Percentiles rank a stretch among this genome's conserved stretches.
Conservation (phyloP, 1,140 invertebrate genomes). For the Drosophila obscura region DNA sequence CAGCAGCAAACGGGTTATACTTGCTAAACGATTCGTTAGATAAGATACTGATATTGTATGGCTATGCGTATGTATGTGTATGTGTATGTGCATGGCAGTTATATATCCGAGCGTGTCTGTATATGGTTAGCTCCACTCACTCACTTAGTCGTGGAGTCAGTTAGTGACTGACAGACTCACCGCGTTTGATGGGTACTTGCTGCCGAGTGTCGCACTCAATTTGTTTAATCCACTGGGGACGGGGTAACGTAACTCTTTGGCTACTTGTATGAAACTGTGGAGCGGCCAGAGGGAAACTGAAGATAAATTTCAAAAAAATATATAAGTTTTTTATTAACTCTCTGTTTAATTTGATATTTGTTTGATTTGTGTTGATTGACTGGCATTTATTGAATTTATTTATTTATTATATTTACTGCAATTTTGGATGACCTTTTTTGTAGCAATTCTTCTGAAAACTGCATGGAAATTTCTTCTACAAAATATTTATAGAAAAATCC, state of each 20-base stretch:
- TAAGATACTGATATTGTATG: conserved; percentile 47
- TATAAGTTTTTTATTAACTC: no score
- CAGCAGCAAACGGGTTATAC: conserved; percentile 68
- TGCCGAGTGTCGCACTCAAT: conserved; percentile 76
- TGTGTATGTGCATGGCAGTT: conserved; percentile 9
- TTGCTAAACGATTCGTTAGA: conserved; percentile 80
- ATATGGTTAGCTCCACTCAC: conserved; percentile 39
- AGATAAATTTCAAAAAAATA: no score
- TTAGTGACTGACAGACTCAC: conserved; percentile 22
- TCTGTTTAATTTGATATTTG: no score
- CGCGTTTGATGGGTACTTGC: conserved; percentile 56
- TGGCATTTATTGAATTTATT: no score
- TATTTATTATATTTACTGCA: no score
- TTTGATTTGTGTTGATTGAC: no score
- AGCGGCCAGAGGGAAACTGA: no score
- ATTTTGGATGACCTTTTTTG: no score
- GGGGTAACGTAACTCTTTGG: conserved; percentile 19
- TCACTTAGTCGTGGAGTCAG: conserved; percentile 10
- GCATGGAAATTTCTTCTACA: no score
- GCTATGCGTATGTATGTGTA: conserved; percentile 23
- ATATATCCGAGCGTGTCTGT: neutral
- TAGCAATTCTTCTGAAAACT: no score
- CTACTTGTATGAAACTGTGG: no score
- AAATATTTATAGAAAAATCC: no score
- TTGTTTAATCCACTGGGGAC: conserved; percentile 57